phyloP scores from a whole-genome alignment of 2,113 vertebrate species.

The Etia nguti region DNA sequence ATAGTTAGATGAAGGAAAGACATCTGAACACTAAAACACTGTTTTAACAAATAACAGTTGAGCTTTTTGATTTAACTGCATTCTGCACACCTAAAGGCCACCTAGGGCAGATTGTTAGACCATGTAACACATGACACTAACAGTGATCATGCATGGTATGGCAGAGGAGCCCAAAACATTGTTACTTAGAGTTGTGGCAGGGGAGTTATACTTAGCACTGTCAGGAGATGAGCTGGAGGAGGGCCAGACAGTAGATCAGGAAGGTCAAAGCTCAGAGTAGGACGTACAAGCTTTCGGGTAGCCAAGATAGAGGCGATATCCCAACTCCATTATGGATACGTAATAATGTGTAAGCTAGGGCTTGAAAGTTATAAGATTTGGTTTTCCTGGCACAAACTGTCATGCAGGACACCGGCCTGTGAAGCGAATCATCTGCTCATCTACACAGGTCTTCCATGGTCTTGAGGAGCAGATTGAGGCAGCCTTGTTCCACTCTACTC shows the following conservation, averaged over 20 bases:
- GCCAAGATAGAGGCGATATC: too few species aligned
- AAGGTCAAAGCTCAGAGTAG: background rate
- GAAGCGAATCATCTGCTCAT: too few species aligned
- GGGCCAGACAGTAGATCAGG: too few species aligned
- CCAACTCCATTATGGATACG: too few species aligned
- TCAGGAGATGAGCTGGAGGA: background rate
- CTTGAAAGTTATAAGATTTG: too few species aligned
- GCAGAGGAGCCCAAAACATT: background rate
- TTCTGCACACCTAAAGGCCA: background rate
- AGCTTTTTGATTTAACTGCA: background rate
- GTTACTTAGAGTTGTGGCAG: background rate
- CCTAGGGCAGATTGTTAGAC: background rate
- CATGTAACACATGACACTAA: background rate
- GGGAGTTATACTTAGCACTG: background rate
- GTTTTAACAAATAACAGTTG: background rate
- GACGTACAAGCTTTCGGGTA: rapidly evolving
- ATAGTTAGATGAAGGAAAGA: background rate
- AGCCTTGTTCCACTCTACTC: too few species aligned
- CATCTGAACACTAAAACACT: background rate
- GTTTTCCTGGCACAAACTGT: too few species aligned
- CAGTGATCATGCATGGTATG: background rate
- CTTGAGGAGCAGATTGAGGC: too few species aligned
- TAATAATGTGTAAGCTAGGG: too few species aligned
- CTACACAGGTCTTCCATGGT: too few species aligned
- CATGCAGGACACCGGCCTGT: too few species aligned